These are phyloP conservation scores for Napeogenes inachia DNA, from an alignment of 2,888 invertebrate genomes.

Conservation along the genomic window DNA sequence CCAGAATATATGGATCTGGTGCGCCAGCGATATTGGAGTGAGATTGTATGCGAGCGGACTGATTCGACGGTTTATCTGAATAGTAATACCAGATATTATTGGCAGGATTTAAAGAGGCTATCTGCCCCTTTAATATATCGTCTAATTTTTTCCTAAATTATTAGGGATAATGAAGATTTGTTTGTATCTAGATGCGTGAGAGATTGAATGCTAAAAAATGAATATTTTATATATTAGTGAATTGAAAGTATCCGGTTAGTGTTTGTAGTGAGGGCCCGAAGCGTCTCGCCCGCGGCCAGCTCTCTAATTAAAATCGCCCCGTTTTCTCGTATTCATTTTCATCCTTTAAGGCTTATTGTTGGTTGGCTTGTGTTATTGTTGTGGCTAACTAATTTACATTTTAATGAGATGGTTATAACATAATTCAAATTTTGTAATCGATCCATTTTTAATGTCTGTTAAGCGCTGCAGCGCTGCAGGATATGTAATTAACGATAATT, in stretches of 20 bases:
- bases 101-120: conserved; percentile 16
- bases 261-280: conserved; percentile 40
- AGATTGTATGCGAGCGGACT: conserved; percentile 24
- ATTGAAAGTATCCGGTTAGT: conserved; percentile 38
- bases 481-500: not conserved
- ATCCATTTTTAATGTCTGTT: conserved; percentile 25
- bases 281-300: conserved; percentile 62
- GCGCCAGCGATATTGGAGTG: conserved; percentile 31
- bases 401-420: conserved; percentile 56
- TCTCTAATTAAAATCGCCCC: conserved; percentile 73
- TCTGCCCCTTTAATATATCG: not conserved
- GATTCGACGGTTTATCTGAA: conserved; percentile 18
- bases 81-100: conserved; percentile 12
- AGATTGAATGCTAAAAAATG: no score
- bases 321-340: conserved; percentile 71
- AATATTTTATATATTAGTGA: no score
- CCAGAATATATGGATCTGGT: conserved; percentile 32
- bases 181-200: no score
- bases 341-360: conserved; percentile 70
- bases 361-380: conserved; percentile 67
- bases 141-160: no score
- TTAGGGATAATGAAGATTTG: no score
- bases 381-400: conserved; percentile 73
- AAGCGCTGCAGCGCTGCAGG: conserved; percentile 15
- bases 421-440: conserved; percentile 34